Evolutionary conservation across 2,888 invertebrate species (phyloP), one percentile per base, ranked within the genome.

Genomic region (Heliconius aoede): DNA sequence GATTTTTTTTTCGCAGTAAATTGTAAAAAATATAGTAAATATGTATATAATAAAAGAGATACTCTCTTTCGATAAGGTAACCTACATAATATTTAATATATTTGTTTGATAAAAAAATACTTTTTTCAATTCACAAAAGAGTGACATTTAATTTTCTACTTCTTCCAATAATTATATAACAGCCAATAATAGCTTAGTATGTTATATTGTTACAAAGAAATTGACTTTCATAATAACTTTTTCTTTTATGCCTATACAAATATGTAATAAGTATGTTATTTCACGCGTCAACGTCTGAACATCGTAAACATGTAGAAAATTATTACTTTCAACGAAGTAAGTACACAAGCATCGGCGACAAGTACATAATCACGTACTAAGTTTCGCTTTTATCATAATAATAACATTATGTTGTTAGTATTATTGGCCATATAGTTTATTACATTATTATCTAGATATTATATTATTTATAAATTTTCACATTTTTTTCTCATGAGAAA

Each of bases 261-360:
- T 60, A 72, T 26, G 24, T 60, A 72, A 40, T 40, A 28, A 32
- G 58, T 72, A 26, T 60, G 36, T 67, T 60, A 60, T 60, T 58
- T n/a, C 58, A 74, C 65, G 67, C 64, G 58, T 67, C 55, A 68
- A 60, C 60, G 30, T 60, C 13, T 28, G 32, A 58, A 51, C 69
- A 24, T 69, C 55, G 58, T 40, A 67, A 74, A 68, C 60, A 58
- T 24, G 40, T 26, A 60, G 58, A 74, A 60, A 74, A 61, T 62
- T 69, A 61, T 69, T 46, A 64, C 61, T 69, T 74, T 28, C 67
- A 58, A 67, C 64, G 60, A 15, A 36, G 62, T 60, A 60, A 60
- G 60, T 60, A 60, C 15, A 60, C 26, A 28, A 64, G 64, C 68
- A 69, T 68, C 60, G 60, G 28, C 13, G 28, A 26, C 60, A 60